These are phyloP conservation scores for Galeruca laticollis DNA, from an alignment of 2,888 invertebrate species.

Conservation along the genomic window DNA sequence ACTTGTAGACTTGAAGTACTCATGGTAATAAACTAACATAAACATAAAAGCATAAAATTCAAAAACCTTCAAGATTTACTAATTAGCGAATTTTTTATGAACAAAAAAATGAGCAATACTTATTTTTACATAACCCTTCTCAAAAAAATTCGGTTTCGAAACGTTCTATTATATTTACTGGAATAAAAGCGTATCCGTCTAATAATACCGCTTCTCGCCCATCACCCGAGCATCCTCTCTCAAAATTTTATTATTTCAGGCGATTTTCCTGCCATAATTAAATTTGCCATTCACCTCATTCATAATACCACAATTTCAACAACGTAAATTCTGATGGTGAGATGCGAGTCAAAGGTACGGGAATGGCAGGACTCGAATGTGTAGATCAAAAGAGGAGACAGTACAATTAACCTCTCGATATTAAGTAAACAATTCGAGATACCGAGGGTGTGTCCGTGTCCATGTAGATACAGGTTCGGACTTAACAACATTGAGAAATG, in stretches of 20 bases:
- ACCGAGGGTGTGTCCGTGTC: constrained; percentile 17
- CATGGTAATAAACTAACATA: too few species aligned
- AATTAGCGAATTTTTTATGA: too few species aligned
- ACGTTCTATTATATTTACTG: too few species aligned
- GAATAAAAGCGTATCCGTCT: too few species aligned
- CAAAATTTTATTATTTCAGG: constrained; percentile 59
- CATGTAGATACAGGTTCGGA: constrained; percentile 6
- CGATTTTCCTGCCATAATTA: constrained; percentile 58
- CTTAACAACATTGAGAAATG: not conserved
- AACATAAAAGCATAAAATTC: too few species aligned
- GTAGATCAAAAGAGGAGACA: constrained; percentile 37
- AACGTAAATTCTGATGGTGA: constrained; percentile 6
- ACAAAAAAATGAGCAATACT: too few species aligned
- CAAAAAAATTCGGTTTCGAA: too few species aligned
- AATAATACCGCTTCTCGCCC: constrained; percentile 37
- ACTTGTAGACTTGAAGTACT: too few species aligned
- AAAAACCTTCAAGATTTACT: too few species aligned
- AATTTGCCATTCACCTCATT: constrained; percentile 52
- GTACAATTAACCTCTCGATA: constrained; percentile 54
- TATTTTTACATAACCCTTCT: too few species aligned
- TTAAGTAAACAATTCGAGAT: constrained; percentile 51
- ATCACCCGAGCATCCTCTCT: constrained; percentile 47
- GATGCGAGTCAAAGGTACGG: constrained; percentile 12
- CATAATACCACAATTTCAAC: constrained; percentile 27
- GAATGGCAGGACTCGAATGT: not conserved